Conservation (phyloP, 1,140 invertebrate genomes). For the Steinernema feltiae region DNA sequence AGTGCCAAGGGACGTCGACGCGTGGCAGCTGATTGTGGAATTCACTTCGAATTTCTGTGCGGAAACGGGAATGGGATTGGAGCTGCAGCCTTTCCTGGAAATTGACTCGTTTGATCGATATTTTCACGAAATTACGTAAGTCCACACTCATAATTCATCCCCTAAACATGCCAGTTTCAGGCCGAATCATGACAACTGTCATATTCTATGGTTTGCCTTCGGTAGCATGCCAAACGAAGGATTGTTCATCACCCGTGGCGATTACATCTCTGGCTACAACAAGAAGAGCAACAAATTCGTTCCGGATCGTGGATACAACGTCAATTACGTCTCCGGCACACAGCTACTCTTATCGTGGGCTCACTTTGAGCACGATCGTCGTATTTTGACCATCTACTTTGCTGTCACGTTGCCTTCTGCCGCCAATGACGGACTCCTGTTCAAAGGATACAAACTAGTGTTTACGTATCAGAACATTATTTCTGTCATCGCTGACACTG, state of each 20-base stretch:
- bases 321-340: slow-evolving; percentile 15
- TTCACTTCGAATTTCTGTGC: not conserved
- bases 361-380: slow-evolving; percentile 36
- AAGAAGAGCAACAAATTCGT: slow-evolving; percentile 22
- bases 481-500: slow-evolving; percentile 21
- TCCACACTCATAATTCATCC: not conserved
- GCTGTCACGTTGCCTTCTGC: slow-evolving; percentile 12
- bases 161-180: slow-evolving; percentile 6
- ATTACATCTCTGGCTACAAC: slow-evolving; percentile 31
- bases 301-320: slow-evolving; percentile 7
- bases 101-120: not conserved
- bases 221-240: slow-evolving; percentile 35
- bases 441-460: slow-evolving; percentile 20
- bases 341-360: slow-evolving; percentile 30
- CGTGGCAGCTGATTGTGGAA: not conserved
- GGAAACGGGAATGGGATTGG: not conserved
- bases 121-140: slow-evolving; percentile 23
- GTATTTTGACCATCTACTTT: slow-evolving; percentile 23
- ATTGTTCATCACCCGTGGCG: slow-evolving; percentile 31
- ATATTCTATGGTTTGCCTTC: slow-evolving; percentile 20
- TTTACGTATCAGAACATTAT: slow-evolving; percentile 22
- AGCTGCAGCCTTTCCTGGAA: not conserved
- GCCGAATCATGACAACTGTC: slow-evolving; percentile 23
- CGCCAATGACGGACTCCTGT: slow-evolving; percentile 17
- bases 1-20: not conserved